Percentiles rank a stretch among this genome's conserved stretches.
Evolutionary conservation across 2,113 vertebrate species (phyloP).

Genomic region (Meleagris gallopavo): DNA sequence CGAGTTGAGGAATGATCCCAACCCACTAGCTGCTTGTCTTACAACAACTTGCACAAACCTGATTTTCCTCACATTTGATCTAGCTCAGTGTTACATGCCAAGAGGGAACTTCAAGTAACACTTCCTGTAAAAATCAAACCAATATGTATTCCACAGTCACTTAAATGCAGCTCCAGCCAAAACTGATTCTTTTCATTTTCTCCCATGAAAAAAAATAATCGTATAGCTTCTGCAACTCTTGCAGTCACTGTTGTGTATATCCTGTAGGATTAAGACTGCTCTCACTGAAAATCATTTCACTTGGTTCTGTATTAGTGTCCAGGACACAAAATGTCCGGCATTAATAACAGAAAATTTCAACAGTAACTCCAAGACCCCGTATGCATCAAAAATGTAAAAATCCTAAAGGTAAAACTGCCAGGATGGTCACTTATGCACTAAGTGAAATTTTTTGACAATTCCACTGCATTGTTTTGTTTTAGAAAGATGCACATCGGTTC

Average conservation of each 20-base stretch:
- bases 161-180: not conserved
- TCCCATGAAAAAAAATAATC: not conserved
- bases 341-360: slow-evolving; percentile 3
- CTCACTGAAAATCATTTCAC: not conserved
- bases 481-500: not conserved
- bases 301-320: not conserved
- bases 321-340: not conserved
- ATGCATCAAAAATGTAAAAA: not conserved
- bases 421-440: not conserved
- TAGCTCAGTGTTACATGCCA: not conserved
- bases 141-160: not conserved
- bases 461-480: not conserved
- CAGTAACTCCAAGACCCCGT: not conserved
- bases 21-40: not conserved
- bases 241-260: not conserved
- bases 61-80: not conserved
- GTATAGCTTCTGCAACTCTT: not conserved
- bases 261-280: not conserved
- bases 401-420: not conserved
- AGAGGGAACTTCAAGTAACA: not conserved
- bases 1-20: not conserved
- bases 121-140: not conserved
- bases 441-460: not conserved
- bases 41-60: fast-evolving
- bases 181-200: not conserved